Percentiles rank a stretch among this genome's conserved stretches.
phyloP scores from a whole-genome alignment of 2,113 vertebrate species.

The Hymenochirus boettgeri region DNA sequence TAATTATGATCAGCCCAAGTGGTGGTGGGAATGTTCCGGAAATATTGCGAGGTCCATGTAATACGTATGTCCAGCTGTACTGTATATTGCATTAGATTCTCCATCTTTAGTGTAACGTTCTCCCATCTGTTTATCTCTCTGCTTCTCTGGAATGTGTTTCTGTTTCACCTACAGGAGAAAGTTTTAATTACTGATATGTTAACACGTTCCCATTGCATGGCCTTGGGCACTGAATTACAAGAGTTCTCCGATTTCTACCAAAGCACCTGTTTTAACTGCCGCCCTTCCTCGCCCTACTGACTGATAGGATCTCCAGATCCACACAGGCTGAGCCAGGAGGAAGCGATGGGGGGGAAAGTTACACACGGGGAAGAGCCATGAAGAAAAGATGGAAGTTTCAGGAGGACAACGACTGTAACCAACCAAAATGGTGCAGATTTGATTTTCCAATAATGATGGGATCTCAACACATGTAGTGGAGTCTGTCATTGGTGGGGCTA shows the following conservation, averaged over 20 bases:
- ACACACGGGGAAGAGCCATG: not conserved
- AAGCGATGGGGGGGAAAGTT: slow-evolving; percentile 13
- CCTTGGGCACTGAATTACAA: slow-evolving; percentile 14
- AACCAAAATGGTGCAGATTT: too few species aligned
- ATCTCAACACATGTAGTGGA: too few species aligned
- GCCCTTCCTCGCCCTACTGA: slow-evolving; percentile 22
- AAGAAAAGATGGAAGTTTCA: not conserved
- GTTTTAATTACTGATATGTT: slow-evolving; percentile 28
- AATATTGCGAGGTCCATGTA: too few species aligned
- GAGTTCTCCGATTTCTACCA: slow-evolving; percentile 10
- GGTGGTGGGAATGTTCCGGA: too few species aligned
- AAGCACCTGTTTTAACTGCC: slow-evolving; percentile 24
- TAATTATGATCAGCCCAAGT: too few species aligned
- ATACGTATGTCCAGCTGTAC: too few species aligned
- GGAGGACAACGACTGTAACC: too few species aligned
- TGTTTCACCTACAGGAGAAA: slow-evolving; percentile 12
- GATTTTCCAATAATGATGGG: too few species aligned
- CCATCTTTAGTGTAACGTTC: too few species aligned
- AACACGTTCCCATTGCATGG: slow-evolving; percentile 31
- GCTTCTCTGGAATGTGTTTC: slow-evolving; percentile 20
- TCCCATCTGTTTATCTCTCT: not conserved
- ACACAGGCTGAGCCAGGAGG: slow-evolving; percentile 19
- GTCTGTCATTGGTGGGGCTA: too few species aligned
- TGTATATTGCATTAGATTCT: too few species aligned
- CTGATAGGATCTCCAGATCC: slow-evolving; percentile 13